Conservation (phyloP, 2,113 vertebrate genomes). For the Paracanthobrama guichenoti region DNA sequence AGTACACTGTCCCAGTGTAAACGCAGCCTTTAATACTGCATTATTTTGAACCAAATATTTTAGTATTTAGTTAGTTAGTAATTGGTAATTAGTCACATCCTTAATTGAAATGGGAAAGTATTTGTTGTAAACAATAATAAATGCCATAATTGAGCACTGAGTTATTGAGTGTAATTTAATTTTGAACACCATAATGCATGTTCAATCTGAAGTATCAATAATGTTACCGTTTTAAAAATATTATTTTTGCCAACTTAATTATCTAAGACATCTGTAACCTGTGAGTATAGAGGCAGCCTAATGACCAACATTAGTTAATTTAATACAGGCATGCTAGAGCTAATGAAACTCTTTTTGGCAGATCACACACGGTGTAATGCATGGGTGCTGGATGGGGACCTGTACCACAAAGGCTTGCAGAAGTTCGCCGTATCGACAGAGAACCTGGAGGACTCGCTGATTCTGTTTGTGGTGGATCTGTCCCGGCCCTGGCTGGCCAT, state of each 20-base stretch:
- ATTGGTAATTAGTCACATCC: not conserved
- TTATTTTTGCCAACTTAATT: not conserved
- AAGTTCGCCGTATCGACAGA: conserved; percentile 88
- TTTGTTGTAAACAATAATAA: not conserved
- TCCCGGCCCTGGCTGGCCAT: conserved; percentile 95
- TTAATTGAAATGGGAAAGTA: not conserved
- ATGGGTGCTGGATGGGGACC: conserved; percentile 96
- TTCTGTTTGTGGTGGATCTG: conserved; percentile 91
- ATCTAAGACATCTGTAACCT: not conserved
- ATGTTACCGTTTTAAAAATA: not conserved
- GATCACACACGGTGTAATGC: conserved; percentile 95
- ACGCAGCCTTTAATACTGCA: too few relatives aligned
- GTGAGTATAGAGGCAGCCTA: not conserved
- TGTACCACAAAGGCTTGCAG: conserved; percentile 96
- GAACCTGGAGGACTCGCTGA: conserved; percentile 86
- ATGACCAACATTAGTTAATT: not conserved
- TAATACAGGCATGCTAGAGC: not conserved
- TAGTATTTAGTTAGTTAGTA: not conserved
- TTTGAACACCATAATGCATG: not conserved
- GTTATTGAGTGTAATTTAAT: not conserved
- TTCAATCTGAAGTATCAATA: not conserved
- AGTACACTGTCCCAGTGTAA: too few relatives aligned
- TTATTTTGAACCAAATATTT: not conserved
- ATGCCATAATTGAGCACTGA: not conserved
- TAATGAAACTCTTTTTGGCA: conserved; percentile 60